phyloP scores from a whole-genome alignment of 2,888 invertebrate species.

The Syrphus vitripennis region DNA sequence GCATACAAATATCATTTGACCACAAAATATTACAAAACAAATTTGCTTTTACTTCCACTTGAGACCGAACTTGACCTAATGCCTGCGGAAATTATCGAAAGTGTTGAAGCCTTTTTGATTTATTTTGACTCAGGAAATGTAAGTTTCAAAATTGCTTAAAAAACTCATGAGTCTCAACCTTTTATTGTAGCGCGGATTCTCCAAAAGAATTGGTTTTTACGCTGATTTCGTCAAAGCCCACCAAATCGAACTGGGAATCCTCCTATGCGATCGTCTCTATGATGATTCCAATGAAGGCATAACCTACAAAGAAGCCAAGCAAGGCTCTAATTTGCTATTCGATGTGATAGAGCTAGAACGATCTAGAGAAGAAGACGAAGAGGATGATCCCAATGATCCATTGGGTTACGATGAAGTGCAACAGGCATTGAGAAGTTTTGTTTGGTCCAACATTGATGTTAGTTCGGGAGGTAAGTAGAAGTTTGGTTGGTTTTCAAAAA shows the following conservation, averaged over 20 bases:
- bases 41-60: conserved; percentile 72
- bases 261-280: conserved; percentile 73
- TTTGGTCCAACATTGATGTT: conserved; percentile 74
- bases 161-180: neutral
- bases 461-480: conserved; percentile 42
- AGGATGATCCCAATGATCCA: conserved; percentile 72
- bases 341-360: conserved; percentile 74
- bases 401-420: conserved; percentile 74
- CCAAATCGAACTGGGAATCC: conserved; percentile 73
- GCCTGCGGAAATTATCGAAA: conserved; percentile 71
- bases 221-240: conserved; percentile 73
- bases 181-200: conserved; percentile 71
- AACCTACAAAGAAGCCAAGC: conserved; percentile 74
- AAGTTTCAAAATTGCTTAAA: neutral
- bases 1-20: conserved; percentile 73
- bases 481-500: neutral
- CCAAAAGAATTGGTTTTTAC: conserved; percentile 71
- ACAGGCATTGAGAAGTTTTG: conserved; percentile 72
- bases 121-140: conserved; percentile 75
- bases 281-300: conserved; percentile 74
- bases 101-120: conserved; percentile 73
- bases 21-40: conserved; percentile 74
- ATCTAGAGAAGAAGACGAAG: conserved; percentile 72
- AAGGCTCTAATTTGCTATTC: conserved; percentile 71
- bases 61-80: conserved; percentile 64